Evolutionary conservation across 1,140 invertebrate species (phyloP), one percentile per base, ranked within the genome.

Genomic region (Drosophila equinoxialis): DNA sequence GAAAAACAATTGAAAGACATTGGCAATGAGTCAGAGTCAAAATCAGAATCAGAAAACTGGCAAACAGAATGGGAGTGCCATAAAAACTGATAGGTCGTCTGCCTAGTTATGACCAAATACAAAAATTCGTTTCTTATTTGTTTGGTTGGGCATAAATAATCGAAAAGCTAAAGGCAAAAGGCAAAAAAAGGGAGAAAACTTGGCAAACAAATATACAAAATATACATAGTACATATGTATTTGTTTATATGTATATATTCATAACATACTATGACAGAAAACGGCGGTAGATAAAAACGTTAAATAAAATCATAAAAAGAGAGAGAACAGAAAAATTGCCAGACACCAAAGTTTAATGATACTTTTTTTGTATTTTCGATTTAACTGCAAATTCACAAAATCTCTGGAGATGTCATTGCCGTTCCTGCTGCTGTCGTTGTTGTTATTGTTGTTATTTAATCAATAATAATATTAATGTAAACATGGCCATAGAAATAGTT

Each of bases 121-220:
- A 55, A 39, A 30, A 59, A 59, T 59, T 45, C 67, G 67, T 42
- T 72, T 81, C 69, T 68, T 76, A 81, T 83, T 81, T 72, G 75
- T 79, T 72, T 87, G 75, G 59, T 65, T 30, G 68, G 77, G 71
- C 82, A 85, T 85, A 85, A 85, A 85, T 87, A 85, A 79, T 85
- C 71, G 72, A 42, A 76, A 62, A 48, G 23, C 61, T 14, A 51
- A 23, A 41, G 20, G 33, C 26, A 26, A 26, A 23, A 13, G 35
- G 37, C 37, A 42, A 11, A 33, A 58, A 41, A 17, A 20, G 13
- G 68, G 30, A 63, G 65, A 54, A 72, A 51, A 79, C 51, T 79
- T 87, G 83, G 82, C 83, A 85, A 85, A 82, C 79, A 85, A 71
- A 64, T 69, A 23, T 58, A 71, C 66, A 54, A 54, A 39, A 39